A percentile compares a stretch with the other conserved stretches of the same genome.
These are phyloP conservation scores for Phrynocephalus guinanensis DNA, from an alignment of 2,797 vertebrate genomes.

Conservation along the genomic window DNA sequence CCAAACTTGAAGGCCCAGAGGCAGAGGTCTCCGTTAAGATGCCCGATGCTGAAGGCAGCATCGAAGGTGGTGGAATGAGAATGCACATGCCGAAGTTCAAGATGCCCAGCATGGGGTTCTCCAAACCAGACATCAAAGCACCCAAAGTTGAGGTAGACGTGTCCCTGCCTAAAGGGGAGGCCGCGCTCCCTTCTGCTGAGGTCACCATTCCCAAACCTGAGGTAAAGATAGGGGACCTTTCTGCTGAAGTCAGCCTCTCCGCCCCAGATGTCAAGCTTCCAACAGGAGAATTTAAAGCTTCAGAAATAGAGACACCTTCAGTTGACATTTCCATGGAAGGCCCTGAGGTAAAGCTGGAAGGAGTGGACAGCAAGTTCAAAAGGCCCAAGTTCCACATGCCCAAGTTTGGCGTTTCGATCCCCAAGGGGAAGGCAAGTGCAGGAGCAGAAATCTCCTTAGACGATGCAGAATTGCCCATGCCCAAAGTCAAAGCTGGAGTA, in stretches of 20 bases:
- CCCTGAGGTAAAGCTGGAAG: constrained; percentile 42
- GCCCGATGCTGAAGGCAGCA: accelerated
- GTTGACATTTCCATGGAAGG: constrained; percentile 15
- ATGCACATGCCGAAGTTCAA: constrained; percentile 23
- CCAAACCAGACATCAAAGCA: background rate
- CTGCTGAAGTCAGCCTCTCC: background rate
- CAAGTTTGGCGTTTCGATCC: constrained; percentile 41
- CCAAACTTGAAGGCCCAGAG: background rate
- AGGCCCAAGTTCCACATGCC: constrained; percentile 52
- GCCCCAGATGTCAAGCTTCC: background rate
- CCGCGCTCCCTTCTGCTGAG: background rate
- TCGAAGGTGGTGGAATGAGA: background rate
- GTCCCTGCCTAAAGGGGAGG: background rate
- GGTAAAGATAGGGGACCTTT: background rate
- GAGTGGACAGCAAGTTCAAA: constrained; percentile 70
- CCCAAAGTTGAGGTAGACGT: background rate
- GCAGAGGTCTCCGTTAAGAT: accelerated
- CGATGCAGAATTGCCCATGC: constrained; percentile 34
- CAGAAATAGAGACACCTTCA: accelerated
- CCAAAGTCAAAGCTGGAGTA: background rate
- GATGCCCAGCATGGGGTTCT: constrained; percentile 4
- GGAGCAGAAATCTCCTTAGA: background rate
- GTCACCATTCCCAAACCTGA: background rate
- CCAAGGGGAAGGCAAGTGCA: background rate
- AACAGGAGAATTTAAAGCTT: background rate